A percentile compares a stretch with the other conserved stretches of the same genome.
Conservation (phyloP, 2,888 invertebrate species). For the Meteorus cinctellus region DNA sequence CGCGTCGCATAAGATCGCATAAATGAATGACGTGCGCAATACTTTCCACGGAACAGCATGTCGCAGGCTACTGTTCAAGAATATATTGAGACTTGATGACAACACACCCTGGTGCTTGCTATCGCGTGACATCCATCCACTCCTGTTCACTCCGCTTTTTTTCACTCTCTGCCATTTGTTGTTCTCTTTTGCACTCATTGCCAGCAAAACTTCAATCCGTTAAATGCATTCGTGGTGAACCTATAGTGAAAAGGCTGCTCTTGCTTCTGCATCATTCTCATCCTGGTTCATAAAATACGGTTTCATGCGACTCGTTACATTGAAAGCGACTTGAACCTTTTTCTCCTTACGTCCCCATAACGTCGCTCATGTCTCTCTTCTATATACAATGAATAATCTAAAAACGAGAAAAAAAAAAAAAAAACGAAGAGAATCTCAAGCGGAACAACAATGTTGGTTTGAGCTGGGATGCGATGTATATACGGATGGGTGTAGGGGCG, state of each 20-base stretch:
- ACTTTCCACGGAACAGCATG: not conserved
- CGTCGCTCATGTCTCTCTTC: constrained; percentile 41
- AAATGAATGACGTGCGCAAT: not conserved
- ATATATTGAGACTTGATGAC: constrained; percentile 18
- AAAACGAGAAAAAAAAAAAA: constrained; percentile 35
- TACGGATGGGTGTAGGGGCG: constrained; percentile 4
- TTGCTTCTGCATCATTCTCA: constrained; percentile 48
- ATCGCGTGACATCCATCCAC: not conserved
- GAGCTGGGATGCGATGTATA: not conserved
- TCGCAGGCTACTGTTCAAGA: not conserved
- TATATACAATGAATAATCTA: constrained; percentile 54
- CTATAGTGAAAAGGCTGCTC: constrained; percentile 55
- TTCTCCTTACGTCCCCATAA: not conserved
- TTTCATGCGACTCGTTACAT: constrained; percentile 26
- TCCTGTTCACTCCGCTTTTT: not conserved
- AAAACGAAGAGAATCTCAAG: constrained; percentile 42
- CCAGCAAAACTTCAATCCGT: constrained; percentile 43
- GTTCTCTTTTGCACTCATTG: not conserved
- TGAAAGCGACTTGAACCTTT: constrained; percentile 43
- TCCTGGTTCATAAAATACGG: constrained; percentile 48
- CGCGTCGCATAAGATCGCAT: not conserved
- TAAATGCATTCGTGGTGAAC: constrained; percentile 57
- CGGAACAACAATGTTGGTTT: constrained; percentile 35
- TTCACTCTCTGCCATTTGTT: not conserved
- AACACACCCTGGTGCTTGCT: not conserved